Base-by-base conservation (phyloP, 2,113 vertebrate genomes). In the Ibidorhyncha struthersii region DNA sequence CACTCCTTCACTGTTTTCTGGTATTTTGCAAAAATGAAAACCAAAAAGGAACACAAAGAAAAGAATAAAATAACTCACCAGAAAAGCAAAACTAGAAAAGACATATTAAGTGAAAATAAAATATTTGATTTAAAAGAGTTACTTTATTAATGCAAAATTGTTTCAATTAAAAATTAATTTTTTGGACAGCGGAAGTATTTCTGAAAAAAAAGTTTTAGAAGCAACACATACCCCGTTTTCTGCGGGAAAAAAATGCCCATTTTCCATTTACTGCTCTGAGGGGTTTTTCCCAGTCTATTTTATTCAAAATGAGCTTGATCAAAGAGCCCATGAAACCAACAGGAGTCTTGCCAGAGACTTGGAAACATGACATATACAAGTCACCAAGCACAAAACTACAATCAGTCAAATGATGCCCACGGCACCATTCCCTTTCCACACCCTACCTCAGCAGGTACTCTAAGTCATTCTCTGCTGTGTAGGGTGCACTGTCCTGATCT, bases 311-410 rank as follows among this genome's bases (percentile, higher is more conserved):
- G 8, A 69, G 22, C 50, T 86, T 4, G 6, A 89, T 94, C 72
- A 96, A 93, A 96, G 38, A 91, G n/a, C 52, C 81, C 65, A 50
- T 36, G 77, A 94, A 96, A 87, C 30, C 78, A 94, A 71, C 17
- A 82, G 63, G 55, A 94, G 36, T 71, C n/a, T 32, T 87, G 80
- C 83, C 83, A 89, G 79, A 77, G 49, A 82, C 41, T 90, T 53
- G 50, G 50, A 89, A 89, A 81, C 22, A 49, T 19, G 38, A 58
- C 19, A 12, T 30, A 16, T 34, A 72, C 40, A 52, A 96, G 53
- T 34, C 92, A 53, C 47, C 72, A 58, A 90, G 50, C 45, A 92
- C 45, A 90, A 52, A 96, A 70, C n/a, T 76, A 32, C 21, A 47
- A 26, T 67, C 65, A 63, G 49, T 34, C 66, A 65, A 52, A 70